Percentiles rank a stretch among this genome's conserved stretches.
These are phyloP conservation scores for Cremastinae sp. DNA, from an alignment of 2,888 invertebrate species.

Conservation along the genomic window DNA sequence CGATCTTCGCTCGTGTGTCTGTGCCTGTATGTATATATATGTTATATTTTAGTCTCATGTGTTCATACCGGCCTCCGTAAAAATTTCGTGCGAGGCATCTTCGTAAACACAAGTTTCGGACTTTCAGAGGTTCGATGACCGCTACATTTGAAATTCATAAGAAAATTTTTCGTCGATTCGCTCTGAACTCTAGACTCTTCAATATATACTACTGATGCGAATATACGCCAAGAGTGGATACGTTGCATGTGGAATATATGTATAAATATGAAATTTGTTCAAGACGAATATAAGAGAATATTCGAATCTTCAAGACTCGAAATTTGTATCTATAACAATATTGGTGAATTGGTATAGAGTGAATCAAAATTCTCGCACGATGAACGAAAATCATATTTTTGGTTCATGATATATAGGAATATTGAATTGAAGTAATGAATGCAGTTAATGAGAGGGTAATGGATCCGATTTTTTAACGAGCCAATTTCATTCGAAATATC, in stretches of 20 bases:
- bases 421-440: too few relatives aligned
- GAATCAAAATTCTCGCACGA: too few relatives aligned
- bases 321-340: too few relatives aligned
- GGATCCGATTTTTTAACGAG: background rate
- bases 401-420: too few relatives aligned
- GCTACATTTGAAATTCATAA: slow-evolving; percentile 50
- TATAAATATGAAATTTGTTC: too few relatives aligned
- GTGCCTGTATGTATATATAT: background rate
- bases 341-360: too few relatives aligned
- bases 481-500: slow-evolving; percentile 1
- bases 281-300: background rate
- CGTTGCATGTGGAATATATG: too few relatives aligned
- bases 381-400: too few relatives aligned
- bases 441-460: background rate
- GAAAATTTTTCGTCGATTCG: slow-evolving; percentile 17
- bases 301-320: slow-evolving; percentile 6
- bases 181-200: background rate
- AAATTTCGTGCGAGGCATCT: slow-evolving; percentile 7
- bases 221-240: too few relatives aligned
- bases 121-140: slow-evolving; percentile 48
- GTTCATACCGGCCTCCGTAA: background rate
- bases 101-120: slow-evolving; percentile 25
- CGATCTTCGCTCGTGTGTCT: slow-evolving; percentile 10
- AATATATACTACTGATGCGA: background rate
- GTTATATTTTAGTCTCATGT: too few relatives aligned